Base-by-base conservation (phyloP, 37 sponge, comb jelly and placozoan species). In the Theonella swinhoei region DNA sequence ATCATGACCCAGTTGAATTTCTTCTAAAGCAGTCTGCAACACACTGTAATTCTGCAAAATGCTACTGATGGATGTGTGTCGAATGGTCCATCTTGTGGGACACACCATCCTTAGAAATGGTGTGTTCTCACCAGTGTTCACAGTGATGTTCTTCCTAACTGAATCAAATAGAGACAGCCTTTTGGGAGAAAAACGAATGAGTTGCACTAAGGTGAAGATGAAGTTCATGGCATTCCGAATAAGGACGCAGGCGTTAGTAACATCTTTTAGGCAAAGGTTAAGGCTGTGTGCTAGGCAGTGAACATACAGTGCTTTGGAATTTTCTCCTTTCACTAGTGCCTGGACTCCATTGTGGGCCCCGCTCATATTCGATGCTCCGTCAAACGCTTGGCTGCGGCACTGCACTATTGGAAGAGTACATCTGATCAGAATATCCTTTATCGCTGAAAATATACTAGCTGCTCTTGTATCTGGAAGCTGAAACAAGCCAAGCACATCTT, bases 341-440 rank as follows among this genome's bases (percentile, higher is more conserved):
- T 79, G 80, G 2, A 66, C 43, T 17, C 80, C 80, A 79, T 79
- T 81, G 22, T 30, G 31, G 25, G 70, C 37, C 3, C 78, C 89
- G 68, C 89, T 83, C 89, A 83, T 88, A 42, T 85, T 90, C 36
- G 77, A 25, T 3, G 85, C 76, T 26, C 91, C 86, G 85, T 85
- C 81, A 38, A 68, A 85, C 3, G 91, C 86, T 37, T 80, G 81
- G 5, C 92, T 88, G 24, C 82, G 32, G 39, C 88, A 92, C 54
- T 72, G 77, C 5, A 38, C 29, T 34, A 92, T 72, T 17, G 91
- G 82, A 20, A 91, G 74, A n/a, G 83, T 78, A 42, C 91, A 91
- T 17, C 86, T 64, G 17, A 86, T 86, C 63, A 91, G 71, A 22
- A 77, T 25, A 39, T 91, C 89, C 63, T 88, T 76, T 20, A 88